Evolutionary conservation across 2,113 vertebrate genomes (phyloP).

Genomic region (Catharus fuscescens): DNA sequence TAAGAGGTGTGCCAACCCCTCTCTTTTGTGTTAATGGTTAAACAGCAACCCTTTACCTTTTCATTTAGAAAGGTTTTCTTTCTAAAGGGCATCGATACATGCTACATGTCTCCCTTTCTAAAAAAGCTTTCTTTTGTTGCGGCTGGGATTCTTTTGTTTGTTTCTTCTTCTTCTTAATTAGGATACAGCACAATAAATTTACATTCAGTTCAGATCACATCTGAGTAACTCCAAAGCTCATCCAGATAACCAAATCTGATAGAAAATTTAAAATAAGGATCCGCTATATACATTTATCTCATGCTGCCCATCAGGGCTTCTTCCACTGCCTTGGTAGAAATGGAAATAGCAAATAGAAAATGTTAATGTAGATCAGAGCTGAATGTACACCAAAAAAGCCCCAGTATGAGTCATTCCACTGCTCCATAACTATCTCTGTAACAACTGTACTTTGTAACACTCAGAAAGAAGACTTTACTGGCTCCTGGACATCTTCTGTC

Average conservation of each 20-base stretch:
- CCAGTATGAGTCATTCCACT: not conserved
- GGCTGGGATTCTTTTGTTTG: not conserved
- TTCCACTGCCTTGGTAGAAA: not conserved
- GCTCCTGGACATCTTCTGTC: not conserved
- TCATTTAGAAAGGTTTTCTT: not conserved
- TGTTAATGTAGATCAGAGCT: not conserved
- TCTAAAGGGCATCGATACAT: not conserved
- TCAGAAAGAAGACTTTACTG: not conserved
- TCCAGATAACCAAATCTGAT: not conserved
- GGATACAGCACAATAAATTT: not conserved
- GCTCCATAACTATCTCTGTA: not conserved
- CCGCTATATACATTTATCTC: not conserved
- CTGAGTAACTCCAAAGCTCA: not conserved
- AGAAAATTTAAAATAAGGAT: not conserved
- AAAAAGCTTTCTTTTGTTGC: not conserved
- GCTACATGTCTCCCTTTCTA: not conserved
- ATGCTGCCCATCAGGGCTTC: not conserved
- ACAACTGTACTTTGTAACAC: not conserved
- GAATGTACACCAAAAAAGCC: not conserved
- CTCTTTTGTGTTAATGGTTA: not conserved
- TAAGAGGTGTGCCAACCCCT: not conserved
- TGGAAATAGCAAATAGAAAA: not conserved
- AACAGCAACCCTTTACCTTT: constrained; percentile 33
- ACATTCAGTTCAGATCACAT: not conserved
- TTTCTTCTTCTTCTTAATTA: not conserved